Evolutionary conservation across 2,797 vertebrate genomes (phyloP), one percentile per base, ranked within the genome.

Genomic region (Telmatherina bonti): DNA sequence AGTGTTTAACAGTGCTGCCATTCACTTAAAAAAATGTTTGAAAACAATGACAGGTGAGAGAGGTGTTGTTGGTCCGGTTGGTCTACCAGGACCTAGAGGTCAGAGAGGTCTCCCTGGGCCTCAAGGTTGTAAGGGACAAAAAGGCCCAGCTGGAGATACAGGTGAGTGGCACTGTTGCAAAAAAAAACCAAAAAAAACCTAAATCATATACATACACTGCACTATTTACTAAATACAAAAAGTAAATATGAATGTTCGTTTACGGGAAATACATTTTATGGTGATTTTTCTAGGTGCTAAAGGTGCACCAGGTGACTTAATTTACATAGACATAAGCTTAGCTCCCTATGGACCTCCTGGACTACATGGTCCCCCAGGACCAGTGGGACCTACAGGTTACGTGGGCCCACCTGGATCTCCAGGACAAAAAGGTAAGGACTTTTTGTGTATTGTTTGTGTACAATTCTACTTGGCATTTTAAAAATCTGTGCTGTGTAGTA

Each of bases 381-480:
- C 33, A 57, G 0, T 0, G 1, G 91, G 91, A 13, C 56, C 43
- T 35, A 53, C 16, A 64, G 91, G 91, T 0, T 33, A 73, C 66
- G 0, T 3, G 0, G 89, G 90, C 63, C 80, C 69, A 66, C 78
- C 70, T 59, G 91, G 90, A 10, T 22, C n/a, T 73, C 75, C 68
- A 38, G 91, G 91, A 59, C n/a, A 1, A 66, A 87, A 87, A 84
- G 91, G 91, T 68, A 84, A 70, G 77, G 45, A 7, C 43, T 7
- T 58, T 67, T 29, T 53, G 5, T 12, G 10, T 12, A 35, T 9
- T 53, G 0, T 70, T n/a, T 67, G 2, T 54, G 1, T 49, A 52
- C 26, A 55, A 30, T 68, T 68, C 0, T 22, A 27, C 22, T 51
- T 35, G 45, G 3, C 49, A 15, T n/a, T 41, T 30, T 27, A 41